phyloP scores from a whole-genome alignment of 2,113 vertebrate species.

The Microcebus ravelobensis region DNA sequence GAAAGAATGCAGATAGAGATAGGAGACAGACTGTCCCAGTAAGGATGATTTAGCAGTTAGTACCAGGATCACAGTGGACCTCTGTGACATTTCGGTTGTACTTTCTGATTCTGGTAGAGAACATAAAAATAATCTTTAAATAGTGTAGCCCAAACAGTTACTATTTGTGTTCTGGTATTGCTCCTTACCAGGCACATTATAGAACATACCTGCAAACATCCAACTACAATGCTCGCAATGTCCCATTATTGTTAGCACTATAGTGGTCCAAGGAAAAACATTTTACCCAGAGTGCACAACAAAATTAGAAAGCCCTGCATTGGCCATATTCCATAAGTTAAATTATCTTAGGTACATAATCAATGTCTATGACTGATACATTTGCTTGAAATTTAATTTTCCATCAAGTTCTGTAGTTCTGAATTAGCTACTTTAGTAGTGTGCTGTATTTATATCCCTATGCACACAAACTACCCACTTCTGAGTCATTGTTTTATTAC shows the following conservation, averaged over 20 bases:
- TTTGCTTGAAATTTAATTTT: conserved; percentile 21
- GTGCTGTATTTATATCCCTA: neutral
- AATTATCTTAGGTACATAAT: neutral
- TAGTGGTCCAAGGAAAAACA: neutral
- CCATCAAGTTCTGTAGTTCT: neutral
- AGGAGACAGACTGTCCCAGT: neutral
- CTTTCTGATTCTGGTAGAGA: neutral
- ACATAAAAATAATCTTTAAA: conserved; percentile 22
- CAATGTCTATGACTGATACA: neutral
- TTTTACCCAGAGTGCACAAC: neutral
- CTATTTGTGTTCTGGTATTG: neutral
- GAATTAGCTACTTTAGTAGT: neutral
- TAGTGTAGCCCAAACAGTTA: neutral
- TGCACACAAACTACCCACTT: neutral
- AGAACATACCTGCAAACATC: neutral
- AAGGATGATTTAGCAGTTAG: neutral
- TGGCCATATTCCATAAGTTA: neutral
- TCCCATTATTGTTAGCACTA: neutral
- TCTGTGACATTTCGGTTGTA: neutral
- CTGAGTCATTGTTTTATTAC: neutral
- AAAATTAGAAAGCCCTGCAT: neutral
- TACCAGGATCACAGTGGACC: neutral
- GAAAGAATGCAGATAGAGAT: neutral
- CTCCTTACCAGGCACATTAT: neutral
- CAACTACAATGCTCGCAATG: neutral